A percentile compares a stretch with the other conserved stretches of the same genome.
Conservation (phyloP, 1,140 invertebrate genomes). For the Aphelinus certus region DNA sequence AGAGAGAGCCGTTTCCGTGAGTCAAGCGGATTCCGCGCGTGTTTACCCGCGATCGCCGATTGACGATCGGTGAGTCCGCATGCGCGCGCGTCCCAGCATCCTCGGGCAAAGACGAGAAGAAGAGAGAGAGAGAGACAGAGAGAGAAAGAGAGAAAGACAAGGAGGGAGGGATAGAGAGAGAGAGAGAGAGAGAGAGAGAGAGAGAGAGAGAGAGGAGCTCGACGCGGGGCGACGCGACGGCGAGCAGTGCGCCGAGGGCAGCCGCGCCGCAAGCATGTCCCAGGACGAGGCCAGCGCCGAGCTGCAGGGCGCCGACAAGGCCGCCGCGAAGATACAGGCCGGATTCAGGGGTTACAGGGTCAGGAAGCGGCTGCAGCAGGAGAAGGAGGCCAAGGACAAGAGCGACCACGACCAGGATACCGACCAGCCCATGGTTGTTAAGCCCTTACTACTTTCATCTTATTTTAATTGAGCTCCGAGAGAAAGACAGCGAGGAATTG, state of each 20-base stretch:
- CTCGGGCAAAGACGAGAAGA: not conserved
- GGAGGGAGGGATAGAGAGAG: not conserved
- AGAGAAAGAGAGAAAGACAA: no score
- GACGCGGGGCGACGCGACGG: slow-evolving; percentile 27
- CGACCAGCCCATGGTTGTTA: no score
- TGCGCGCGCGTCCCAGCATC: slow-evolving; percentile 1
- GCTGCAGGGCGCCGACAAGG: slow-evolving; percentile 55
- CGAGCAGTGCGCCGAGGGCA: slow-evolving; percentile 34
- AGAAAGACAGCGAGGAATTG: no score
- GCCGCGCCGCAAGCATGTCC: slow-evolving; percentile 17
- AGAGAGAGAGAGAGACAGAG: not conserved
- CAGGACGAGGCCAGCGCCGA: slow-evolving; percentile 6
- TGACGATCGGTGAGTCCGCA: not conserved
- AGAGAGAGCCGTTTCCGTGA: not conserved
- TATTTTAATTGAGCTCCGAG: no score
- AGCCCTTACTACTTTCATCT: no score
- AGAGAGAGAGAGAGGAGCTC: slow-evolving; percentile 23
- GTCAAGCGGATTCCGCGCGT: no score
- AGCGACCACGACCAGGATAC: not conserved
- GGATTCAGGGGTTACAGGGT: slow-evolving; percentile 77
- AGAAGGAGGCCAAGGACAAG: slow-evolving; percentile 21
- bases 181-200: slow-evolving; percentile 11
- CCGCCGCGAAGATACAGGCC: slow-evolving; percentile 80
- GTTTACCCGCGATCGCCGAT: not conserved
- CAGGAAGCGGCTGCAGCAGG: slow-evolving; percentile 70